A percentile compares a stretch with the other conserved stretches of the same genome.
phyloP scores from a whole-genome alignment of 2,113 vertebrate genomes.

The Erythrolamprus reginae region DNA sequence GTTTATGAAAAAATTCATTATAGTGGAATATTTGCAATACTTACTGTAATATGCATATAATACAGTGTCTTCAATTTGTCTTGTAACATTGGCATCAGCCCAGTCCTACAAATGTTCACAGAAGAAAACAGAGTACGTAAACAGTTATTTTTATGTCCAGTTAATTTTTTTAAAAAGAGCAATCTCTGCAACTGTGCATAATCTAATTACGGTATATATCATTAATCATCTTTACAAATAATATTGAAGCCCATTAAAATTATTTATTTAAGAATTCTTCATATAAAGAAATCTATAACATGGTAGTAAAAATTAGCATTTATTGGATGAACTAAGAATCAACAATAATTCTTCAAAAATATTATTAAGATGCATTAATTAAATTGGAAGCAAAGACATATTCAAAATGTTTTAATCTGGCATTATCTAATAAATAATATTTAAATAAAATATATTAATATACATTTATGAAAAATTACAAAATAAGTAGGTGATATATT shows the following conservation, averaged over 20 bases:
- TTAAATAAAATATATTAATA: neutral
- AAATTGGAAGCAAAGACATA: neutral
- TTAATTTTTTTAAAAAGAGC: neutral
- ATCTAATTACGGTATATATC: neutral
- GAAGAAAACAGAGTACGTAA: neutral
- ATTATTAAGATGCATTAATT: neutral
- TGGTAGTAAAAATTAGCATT: neutral
- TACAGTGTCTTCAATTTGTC: slow-evolving; percentile 90
- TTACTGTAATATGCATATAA: slow-evolving; percentile 95
- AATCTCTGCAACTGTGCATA: neutral
- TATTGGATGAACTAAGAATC: neutral
- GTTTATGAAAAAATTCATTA: neutral
- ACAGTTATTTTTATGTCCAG: neutral
- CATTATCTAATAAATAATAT: neutral
- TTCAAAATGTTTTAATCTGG: neutral
- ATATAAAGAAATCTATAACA: neutral
- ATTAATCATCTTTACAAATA: neutral
- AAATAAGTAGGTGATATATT: neutral
- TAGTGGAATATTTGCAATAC: slow-evolving; percentile 54
- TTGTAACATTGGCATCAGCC: slow-evolving; percentile 88
- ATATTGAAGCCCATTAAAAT: neutral
- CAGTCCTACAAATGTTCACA: slow-evolving; percentile 71
- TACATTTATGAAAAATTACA: neutral
- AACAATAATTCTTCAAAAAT: neutral
- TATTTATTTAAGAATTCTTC: neutral